Evolutionary conservation across 2,888 invertebrate genomes (phyloP).

Genomic region (Hyles lineata): DNA sequence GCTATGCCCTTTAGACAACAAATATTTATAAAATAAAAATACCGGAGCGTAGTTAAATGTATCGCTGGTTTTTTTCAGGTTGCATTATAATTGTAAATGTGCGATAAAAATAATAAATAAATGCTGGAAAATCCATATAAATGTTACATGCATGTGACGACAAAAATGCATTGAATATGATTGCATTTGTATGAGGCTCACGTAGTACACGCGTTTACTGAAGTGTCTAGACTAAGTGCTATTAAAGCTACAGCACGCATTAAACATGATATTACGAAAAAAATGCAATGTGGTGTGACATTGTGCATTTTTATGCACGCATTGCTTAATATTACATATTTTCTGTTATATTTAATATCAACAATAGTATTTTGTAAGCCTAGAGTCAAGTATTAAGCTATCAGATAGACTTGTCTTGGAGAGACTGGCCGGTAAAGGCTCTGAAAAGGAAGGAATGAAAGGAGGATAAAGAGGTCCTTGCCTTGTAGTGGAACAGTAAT

Average conservation of each 20-base stretch:
- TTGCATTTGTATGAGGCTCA: slow-evolving; percentile 22
- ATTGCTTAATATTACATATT: slow-evolving; percentile 1
- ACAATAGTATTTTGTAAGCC: not conserved
- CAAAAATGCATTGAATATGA: slow-evolving; percentile 14
- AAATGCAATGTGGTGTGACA: slow-evolving; percentile 1
- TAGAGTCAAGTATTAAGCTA: too few species aligned
- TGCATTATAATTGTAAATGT: not conserved
- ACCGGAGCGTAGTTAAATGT: not conserved
- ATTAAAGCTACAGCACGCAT: slow-evolving; percentile 3
- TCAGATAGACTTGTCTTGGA: too few species aligned
- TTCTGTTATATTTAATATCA: not conserved
- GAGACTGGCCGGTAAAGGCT: too few species aligned
- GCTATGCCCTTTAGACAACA: too few species aligned
- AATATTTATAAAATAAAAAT: too few species aligned
- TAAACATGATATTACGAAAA: slow-evolving; percentile 19
- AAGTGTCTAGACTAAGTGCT: slow-evolving; percentile 17
- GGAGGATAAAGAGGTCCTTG: too few species aligned
- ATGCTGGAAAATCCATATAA: slow-evolving; percentile 2
- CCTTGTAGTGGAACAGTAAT: too few species aligned
- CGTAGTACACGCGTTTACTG: not conserved
- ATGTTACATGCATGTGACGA: slow-evolving; percentile 10
- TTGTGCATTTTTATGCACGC: not conserved
- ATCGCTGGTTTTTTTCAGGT: slow-evolving; percentile 15
- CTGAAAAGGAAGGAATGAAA: too few species aligned
- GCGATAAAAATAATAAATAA: not conserved